phyloP scores from a whole-genome alignment of 2,113 vertebrate genomes.

The Butorides virescens region DNA sequence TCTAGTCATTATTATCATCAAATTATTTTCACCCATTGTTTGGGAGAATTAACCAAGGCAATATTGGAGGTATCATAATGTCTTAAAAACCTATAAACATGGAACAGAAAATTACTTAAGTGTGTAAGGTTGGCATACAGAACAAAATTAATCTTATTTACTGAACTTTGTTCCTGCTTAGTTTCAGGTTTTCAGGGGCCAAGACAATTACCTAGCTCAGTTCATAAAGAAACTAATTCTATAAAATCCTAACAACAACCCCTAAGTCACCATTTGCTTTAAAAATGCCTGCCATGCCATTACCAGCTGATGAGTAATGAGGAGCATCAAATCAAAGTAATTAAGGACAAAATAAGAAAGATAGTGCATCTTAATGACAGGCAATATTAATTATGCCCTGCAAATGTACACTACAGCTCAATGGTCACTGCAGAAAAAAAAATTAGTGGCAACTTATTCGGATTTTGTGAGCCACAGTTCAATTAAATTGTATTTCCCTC shows the following conservation, averaged over 20 bases:
- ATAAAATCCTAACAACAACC: background rate
- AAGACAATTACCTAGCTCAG: background rate
- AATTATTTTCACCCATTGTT: background rate
- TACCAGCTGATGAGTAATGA: background rate
- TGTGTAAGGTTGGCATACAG: background rate
- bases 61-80: background rate
- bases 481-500: background rate
- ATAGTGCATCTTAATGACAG: background rate
- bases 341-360: background rate
- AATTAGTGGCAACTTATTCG: background rate
- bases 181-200: background rate
- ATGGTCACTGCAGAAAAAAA: background rate
- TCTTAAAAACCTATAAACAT: conserved; percentile 20
- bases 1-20: background rate
- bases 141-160: background rate
- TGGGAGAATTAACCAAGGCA: background rate
- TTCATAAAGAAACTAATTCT: background rate
- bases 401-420: background rate
- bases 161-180: background rate
- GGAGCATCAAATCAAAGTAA: background rate
- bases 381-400: background rate
- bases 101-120: background rate
- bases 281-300: background rate
- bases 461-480: background rate
- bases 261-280: background rate